A percentile compares a stretch with the other conserved stretches of the same genome.
These are phyloP conservation scores for Ceratoteleas bidentatus DNA, from an alignment of 1,140 invertebrate genomes.

Conservation along the genomic window DNA sequence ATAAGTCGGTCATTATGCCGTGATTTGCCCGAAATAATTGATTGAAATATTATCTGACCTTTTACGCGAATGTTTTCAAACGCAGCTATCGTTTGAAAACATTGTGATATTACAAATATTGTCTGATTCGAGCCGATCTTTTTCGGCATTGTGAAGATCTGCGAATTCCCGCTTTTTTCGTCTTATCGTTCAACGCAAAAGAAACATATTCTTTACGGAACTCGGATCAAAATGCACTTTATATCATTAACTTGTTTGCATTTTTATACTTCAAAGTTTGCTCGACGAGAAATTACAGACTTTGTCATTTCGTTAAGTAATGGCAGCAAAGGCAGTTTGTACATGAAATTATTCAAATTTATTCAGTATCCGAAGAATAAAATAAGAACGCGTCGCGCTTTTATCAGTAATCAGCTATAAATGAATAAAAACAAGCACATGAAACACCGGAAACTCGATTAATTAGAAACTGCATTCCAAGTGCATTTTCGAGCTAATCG, in stretches of 20 bases:
- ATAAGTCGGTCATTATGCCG: background rate
- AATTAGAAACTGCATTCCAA: background rate
- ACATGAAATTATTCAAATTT: conserved; percentile 1
- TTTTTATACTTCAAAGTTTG: conserved; percentile 11
- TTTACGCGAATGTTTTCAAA: background rate
- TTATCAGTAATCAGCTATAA: conserved; percentile 1
- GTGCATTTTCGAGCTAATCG: background rate
- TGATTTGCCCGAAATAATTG: background rate
- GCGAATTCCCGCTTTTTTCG: no score
- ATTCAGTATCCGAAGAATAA: background rate
- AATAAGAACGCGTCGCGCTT: background rate
- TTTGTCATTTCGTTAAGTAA: conserved; percentile 9
- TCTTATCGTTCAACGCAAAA: background rate
- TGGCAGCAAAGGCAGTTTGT: background rate
- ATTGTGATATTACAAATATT: no score
- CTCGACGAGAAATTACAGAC: background rate
- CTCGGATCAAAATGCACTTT: conserved; percentile 3
- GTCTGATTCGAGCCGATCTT: no score
- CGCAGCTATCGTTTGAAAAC: background rate
- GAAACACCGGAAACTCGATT: background rate
- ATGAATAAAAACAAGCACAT: background rate
- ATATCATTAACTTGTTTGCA: conserved; percentile 11
- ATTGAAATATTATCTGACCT: background rate
- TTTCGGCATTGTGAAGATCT: no score
- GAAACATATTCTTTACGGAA: background rate